Conservation (phyloP, 92 coral and sea anemone species). For the Zoanthus gigantus region DNA sequence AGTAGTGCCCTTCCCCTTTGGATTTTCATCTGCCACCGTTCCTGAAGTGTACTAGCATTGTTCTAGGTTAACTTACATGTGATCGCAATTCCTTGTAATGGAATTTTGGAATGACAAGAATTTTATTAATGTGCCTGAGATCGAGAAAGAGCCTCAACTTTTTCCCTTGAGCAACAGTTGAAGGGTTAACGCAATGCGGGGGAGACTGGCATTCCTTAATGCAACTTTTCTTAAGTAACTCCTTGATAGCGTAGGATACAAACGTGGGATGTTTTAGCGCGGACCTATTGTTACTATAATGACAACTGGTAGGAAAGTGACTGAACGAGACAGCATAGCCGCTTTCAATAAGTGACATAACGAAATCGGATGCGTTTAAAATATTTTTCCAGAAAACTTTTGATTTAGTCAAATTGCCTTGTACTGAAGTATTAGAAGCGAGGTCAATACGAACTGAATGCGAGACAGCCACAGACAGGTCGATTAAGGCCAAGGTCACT, state of each 20-base stretch:
- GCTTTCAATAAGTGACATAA: background rate
- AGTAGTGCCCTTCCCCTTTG: too few species aligned
- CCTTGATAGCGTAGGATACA: constrained; percentile 34
- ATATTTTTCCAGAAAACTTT: background rate
- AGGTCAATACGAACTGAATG: background rate
- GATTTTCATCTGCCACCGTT: too few species aligned
- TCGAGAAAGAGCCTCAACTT: constrained; percentile 22
- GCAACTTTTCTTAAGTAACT: constrained; percentile 31
- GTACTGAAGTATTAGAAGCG: background rate
- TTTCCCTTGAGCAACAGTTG: constrained; percentile 61
- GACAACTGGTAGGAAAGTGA: constrained; percentile 23
- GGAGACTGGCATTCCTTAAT: constrained; percentile 9
- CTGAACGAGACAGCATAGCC: constrained; percentile 29
- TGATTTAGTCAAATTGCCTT: background rate
- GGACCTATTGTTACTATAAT: constrained; percentile 40
- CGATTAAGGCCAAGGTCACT: too few species aligned
- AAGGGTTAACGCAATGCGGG: constrained; percentile 52
- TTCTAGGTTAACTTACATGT: too few species aligned
- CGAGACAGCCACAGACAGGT: background rate
- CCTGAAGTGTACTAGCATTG: too few species aligned
- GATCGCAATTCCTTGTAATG: too few species aligned
- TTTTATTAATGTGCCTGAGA: background rate
- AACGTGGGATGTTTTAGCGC: constrained; percentile 36
- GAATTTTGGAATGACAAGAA: too few species aligned
- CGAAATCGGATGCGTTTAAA: background rate